A percentile compares a stretch with the other conserved stretches of the same genome.
Conservation (phyloP, 2,888 invertebrate genomes). For the Stenichneumon culpator region DNA sequence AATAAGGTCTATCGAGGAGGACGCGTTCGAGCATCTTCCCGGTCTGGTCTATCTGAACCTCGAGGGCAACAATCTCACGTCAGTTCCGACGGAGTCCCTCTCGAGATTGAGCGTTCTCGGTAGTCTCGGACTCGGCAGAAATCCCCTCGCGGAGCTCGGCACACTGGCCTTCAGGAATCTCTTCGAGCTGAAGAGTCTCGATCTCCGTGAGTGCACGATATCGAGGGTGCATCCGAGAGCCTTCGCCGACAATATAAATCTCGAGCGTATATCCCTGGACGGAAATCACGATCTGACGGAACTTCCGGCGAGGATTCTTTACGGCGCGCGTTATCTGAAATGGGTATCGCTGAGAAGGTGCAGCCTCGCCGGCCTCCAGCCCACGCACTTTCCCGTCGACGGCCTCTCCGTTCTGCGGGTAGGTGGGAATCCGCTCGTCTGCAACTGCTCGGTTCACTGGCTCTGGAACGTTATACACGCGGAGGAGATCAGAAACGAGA, state of each 20-base stretch:
- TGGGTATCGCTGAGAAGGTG: slow-evolving; percentile 92
- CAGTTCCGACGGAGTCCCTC: slow-evolving; percentile 91
- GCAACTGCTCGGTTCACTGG: slow-evolving; percentile 96
- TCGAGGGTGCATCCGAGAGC: slow-evolving; percentile 91
- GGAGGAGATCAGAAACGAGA: slow-evolving; percentile 81
- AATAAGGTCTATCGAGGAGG: slow-evolving; percentile 90
- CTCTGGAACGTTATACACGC: slow-evolving; percentile 90
- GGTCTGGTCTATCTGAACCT: slow-evolving; percentile 91
- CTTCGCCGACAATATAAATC: slow-evolving; percentile 94
- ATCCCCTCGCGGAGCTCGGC: slow-evolving; percentile 90
- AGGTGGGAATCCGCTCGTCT: slow-evolving; percentile 93
- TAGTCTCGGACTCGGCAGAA: slow-evolving; percentile 92
- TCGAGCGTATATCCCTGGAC: slow-evolving; percentile 92
- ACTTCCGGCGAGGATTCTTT: slow-evolving; percentile 93
- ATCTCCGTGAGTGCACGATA: slow-evolving; percentile 87
- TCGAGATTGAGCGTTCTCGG: slow-evolving; percentile 92
- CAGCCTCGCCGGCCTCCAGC: slow-evolving; percentile 91
- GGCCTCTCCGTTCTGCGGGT: slow-evolving; percentile 91
- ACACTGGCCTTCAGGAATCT: slow-evolving; percentile 94
- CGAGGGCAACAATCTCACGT: slow-evolving; percentile 93
- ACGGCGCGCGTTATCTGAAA: slow-evolving; percentile 92
- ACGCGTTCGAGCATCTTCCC: slow-evolving; percentile 91
- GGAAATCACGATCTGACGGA: slow-evolving; percentile 91
- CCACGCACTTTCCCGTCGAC: slow-evolving; percentile 93
- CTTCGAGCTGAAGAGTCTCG: slow-evolving; percentile 92